Conservation (phyloP, 2,113 vertebrate species). For the Charina bottae region DNA sequence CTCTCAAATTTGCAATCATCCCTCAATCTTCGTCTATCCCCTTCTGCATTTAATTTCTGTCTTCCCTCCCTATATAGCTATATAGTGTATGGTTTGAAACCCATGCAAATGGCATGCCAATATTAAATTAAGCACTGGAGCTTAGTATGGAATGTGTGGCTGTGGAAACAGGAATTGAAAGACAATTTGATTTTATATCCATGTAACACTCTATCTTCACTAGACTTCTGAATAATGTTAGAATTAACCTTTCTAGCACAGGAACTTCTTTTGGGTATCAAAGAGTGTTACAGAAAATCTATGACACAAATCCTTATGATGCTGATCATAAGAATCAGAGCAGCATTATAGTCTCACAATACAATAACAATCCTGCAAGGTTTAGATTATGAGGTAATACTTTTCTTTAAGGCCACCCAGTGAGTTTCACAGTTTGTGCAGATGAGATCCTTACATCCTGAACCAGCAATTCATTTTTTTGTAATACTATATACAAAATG, state of each 20-base stretch:
- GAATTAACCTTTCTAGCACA: constrained; percentile 51
- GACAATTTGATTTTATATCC: constrained; percentile 64
- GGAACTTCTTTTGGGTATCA: constrained; percentile 42
- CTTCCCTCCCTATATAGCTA: constrained; percentile 24
- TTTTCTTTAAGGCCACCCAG: not conserved
- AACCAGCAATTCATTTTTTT: not conserved
- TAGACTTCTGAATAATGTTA: constrained; percentile 51
- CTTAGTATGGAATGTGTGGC: constrained; percentile 70
- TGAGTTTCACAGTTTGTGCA: not conserved
- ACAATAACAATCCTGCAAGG: not conserved
- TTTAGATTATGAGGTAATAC: not conserved
- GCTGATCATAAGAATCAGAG: not conserved
- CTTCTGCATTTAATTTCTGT: constrained; percentile 28
- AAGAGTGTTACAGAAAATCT: not conserved
- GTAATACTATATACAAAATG: not conserved
- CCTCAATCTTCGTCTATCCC: constrained; percentile 64
- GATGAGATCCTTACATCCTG: not conserved
- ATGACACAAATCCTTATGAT: not conserved
- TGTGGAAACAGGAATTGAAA: constrained; percentile 72
- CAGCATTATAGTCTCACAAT: not conserved
- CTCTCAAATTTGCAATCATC: constrained; percentile 61
- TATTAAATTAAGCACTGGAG: constrained; percentile 76
- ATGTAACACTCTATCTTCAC: constrained; percentile 57
- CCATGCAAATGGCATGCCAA: constrained; percentile 66
- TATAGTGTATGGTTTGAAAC: constrained; percentile 65